Conservation (phyloP, 1,140 invertebrate species). For the Microvelia longipes region DNA sequence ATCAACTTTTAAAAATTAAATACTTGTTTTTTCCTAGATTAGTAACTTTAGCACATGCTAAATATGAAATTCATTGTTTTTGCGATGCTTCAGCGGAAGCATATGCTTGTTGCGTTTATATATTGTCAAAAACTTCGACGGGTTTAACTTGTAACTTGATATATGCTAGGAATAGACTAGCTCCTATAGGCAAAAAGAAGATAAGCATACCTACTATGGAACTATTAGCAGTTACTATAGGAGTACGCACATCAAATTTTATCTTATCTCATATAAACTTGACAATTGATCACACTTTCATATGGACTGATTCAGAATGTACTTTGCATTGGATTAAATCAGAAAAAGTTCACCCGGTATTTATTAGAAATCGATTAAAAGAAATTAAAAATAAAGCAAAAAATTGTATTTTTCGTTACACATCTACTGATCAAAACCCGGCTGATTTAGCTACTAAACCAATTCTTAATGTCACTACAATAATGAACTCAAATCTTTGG, state of each 20-base stretch:
- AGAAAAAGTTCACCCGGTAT: not conserved
- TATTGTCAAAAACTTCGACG: no score
- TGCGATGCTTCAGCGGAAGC: no score
- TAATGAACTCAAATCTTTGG: not conserved
- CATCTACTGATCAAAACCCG: not conserved
- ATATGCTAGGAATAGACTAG: no score
- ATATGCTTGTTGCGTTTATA: no score
- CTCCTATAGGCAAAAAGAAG: no score
- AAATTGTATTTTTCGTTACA: not conserved
- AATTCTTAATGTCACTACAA: not conserved
- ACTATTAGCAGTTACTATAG: not conserved
- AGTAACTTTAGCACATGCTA: not conserved
- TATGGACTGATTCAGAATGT: not conserved
- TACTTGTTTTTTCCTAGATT: not conserved
- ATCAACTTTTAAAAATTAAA: not conserved
- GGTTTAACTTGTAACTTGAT: no score
- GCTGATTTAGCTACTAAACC: not conserved
- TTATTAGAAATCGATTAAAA: not conserved
- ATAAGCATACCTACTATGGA: no score
- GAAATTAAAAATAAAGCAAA: not conserved
- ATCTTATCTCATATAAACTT: not conserved
- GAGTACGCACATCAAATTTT: not conserved
- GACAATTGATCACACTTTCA: not conserved
- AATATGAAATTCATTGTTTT: not conserved
- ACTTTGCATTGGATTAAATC: not conserved